Evolutionary conservation across 2,888 invertebrate genomes (phyloP), one percentile per base, ranked within the genome.

Genomic region (Tipula vernalis): DNA sequence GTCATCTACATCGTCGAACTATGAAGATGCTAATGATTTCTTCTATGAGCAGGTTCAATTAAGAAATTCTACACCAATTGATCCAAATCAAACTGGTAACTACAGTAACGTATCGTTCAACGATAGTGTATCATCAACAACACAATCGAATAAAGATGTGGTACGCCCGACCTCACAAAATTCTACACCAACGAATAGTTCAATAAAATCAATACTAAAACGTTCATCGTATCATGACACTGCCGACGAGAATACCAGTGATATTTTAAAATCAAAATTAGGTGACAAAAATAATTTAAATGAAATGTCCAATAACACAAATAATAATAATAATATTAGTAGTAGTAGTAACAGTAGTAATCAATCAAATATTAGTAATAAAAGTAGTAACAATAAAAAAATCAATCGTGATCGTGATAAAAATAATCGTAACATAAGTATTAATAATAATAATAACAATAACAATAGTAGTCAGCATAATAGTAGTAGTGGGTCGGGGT

Each of bases 151-250:
- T 15, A 92, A 92, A 89, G 89, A 90, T 87, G 28, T 28, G 28
- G 28, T 28, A 90, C 87, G 91, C 91, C 87, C 90, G 89, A 5
- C 12, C 13, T 51, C 51, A 36, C 83, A 18, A 13, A 92, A 15
- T 42, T 42, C 92, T 87, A 91, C 91, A 36, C 51, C 47, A 13
- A 51, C 36, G 3, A 51, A 36, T 39, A 86, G 36, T 57, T 42
- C 86, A 0, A 94, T 94, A 87, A 94, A 94, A 90, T 94, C 94
- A 15, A 94, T 94, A 88, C 90, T 94, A 42, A 94, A 94, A 88
- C 93, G 94, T 88, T 94, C 94, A 42, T 88, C 89, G 36, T 90
- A 42, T 83, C 18, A 41, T 44, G 84, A 85, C 5, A 39, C 44
- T 18, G 47, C 42, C 47, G 86, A 44, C 5, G 86, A 44, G 4